These are phyloP conservation scores for Drosophila kepulauana DNA, from an alignment of 1,140 invertebrate species.

Conservation along the genomic window DNA sequence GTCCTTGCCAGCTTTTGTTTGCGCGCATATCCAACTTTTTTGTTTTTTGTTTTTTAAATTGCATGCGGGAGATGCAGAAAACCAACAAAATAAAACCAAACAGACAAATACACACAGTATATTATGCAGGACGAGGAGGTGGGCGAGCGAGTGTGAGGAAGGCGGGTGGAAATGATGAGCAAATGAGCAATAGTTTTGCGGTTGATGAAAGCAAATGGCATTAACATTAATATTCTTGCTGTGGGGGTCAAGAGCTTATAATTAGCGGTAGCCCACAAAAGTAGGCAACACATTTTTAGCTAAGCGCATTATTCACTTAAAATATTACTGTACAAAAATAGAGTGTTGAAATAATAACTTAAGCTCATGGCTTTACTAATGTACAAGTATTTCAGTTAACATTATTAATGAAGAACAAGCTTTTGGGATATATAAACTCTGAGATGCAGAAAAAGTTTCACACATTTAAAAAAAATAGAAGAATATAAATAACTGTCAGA, in stretches of 20 bases:
- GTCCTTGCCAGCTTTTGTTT: constrained; percentile 12
- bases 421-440: background rate
- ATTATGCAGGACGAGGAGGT: background rate
- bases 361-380: background rate
- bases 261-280: constrained; percentile 8
- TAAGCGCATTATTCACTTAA: constrained; percentile 9
- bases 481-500: background rate
- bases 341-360: background rate
- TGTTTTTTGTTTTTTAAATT: background rate
- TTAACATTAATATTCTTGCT: too few relatives aligned
- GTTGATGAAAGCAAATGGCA: too few relatives aligned
- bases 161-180: background rate
- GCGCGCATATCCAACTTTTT: constrained; percentile 13
- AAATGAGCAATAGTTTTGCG: constrained; percentile 4
- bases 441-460: background rate
- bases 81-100: too few relatives aligned
- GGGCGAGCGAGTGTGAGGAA: background rate
- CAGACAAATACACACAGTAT: background rate
- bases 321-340: background rate
- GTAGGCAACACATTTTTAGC: constrained; percentile 2
- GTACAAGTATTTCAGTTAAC: background rate
- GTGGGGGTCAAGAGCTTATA: background rate
- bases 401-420: background rate
- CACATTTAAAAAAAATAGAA: background rate
- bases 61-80: constrained; percentile 15